These are phyloP conservation scores for Aromia moschata DNA, from an alignment of 2,888 invertebrate species.

Conservation along the genomic window DNA sequence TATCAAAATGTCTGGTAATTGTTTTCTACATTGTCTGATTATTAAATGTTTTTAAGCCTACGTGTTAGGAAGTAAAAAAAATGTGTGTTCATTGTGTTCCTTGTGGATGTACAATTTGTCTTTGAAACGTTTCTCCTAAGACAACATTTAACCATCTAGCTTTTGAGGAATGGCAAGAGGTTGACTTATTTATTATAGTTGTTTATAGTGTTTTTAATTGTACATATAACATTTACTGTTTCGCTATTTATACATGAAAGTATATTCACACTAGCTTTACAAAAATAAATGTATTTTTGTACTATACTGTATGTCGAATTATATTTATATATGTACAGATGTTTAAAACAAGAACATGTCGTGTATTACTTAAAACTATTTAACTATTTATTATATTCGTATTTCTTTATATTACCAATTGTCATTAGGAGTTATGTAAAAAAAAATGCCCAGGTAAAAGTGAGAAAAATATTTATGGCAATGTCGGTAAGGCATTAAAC, in stretches of 20 bases:
- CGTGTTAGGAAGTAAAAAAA: too few relatives aligned
- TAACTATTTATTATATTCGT: conserved; percentile 15
- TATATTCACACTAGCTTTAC: conserved; percentile 20
- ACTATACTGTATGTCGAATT: conserved; percentile 19
- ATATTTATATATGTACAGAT: conserved; percentile 20
- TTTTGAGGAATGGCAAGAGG: too few relatives aligned
- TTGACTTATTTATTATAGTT: conserved; percentile 7
- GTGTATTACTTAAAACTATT: conserved; percentile 9
- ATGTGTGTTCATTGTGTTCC: too few relatives aligned
- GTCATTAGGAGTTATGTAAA: not conserved
- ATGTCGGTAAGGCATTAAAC: conserved; percentile 7
- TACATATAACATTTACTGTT: not conserved
- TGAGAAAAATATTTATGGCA: not conserved
- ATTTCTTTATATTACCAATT: conserved; percentile 12
- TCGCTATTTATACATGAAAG: not conserved
- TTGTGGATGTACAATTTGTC: too few relatives aligned
- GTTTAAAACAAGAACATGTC: conserved; percentile 1
- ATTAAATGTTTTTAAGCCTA: too few relatives aligned
- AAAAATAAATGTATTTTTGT: conserved; percentile 25
- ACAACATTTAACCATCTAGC: too few relatives aligned
- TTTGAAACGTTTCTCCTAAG: too few relatives aligned
- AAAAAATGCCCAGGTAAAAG: conserved; percentile 10
- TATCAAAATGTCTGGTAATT: too few relatives aligned
- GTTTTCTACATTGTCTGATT: too few relatives aligned
- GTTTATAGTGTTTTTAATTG: conserved; percentile 2